phyloP scores from a whole-genome alignment of 1,140 invertebrate species.

The Formica exsecta region DNA sequence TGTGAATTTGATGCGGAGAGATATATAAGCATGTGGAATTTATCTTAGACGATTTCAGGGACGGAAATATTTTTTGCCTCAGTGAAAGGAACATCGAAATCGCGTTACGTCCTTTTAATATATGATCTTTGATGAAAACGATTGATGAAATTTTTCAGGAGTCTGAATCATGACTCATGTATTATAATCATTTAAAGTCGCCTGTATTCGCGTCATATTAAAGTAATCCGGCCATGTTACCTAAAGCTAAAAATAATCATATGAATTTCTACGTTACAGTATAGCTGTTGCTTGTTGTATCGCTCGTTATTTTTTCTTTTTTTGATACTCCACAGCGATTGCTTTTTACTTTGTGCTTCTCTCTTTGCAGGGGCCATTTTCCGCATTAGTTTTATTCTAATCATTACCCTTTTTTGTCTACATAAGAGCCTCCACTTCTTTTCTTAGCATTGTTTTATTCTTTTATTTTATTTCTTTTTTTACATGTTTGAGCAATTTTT shows the following conservation, averaged over 20 bases:
- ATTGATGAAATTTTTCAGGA: conserved; percentile 28
- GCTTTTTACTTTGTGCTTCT: not conserved
- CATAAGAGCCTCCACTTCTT: not conserved
- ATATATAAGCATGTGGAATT: not conserved
- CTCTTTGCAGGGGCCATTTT: not conserved
- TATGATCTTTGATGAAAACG: conserved; percentile 13
- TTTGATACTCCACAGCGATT: too few species aligned
- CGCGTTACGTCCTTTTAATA: conserved; percentile 2
- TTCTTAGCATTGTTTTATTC: not conserved
- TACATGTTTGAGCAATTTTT: not conserved
- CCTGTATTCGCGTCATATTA: not conserved
- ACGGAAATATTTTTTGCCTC: conserved; percentile 6
- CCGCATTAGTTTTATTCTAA: too few species aligned
- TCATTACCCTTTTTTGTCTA: not conserved
- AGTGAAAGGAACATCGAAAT: conserved; percentile 8
- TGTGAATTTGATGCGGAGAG: not conserved
- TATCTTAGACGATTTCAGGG: not conserved
- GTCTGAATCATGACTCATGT: not conserved
- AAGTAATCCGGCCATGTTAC: not conserved
- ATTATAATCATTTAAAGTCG: not conserved
- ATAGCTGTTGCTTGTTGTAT: not conserved
- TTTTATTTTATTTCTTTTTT: not conserved
- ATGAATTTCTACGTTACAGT: not conserved
- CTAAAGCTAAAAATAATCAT: not conserved
- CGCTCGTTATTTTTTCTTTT: not conserved